A percentile compares a stretch with the other conserved stretches of the same genome.
phyloP scores from a whole-genome alignment of 2,797 vertebrate genomes.

The Premnoplex brunnescens region DNA sequence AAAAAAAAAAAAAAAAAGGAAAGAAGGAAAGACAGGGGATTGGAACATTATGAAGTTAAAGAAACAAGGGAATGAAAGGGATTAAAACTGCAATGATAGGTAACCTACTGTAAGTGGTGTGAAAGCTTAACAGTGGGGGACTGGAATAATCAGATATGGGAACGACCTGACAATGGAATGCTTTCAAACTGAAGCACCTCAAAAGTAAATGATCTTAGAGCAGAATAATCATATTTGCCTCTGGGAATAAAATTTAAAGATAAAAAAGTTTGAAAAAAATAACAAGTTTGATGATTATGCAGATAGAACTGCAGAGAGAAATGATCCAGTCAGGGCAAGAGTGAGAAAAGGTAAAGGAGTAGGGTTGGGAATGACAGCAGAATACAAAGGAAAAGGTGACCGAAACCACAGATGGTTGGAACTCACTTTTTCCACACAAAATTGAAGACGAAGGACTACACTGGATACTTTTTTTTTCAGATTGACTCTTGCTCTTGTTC shows the following conservation, averaged over 20 bases:
- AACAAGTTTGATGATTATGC: slow-evolving; percentile 71
- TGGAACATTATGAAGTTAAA: slow-evolving; percentile 68
- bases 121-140: slow-evolving; percentile 74
- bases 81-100: slow-evolving; percentile 65
- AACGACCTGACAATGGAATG: slow-evolving; percentile 63
- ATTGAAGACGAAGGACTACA: not conserved
- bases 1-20: not conserved
- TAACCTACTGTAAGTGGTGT: slow-evolving; percentile 70
- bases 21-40: slow-evolving; percentile 38
- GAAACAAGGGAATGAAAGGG: slow-evolving; percentile 72
- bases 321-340: slow-evolving; percentile 37
- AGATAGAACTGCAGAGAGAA: slow-evolving; percentile 61
- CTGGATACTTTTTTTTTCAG: not conserved
- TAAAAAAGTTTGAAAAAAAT: slow-evolving; percentile 58
- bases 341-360: slow-evolving; percentile 8
- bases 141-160: slow-evolving; percentile 71
- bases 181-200: slow-evolving; percentile 69
- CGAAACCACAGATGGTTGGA: slow-evolving; percentile 23
- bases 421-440: slow-evolving; percentile 2
- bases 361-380: slow-evolving; percentile 12
- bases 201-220: slow-evolving; percentile 71
- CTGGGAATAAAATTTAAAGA: slow-evolving; percentile 71
- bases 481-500: not conserved
- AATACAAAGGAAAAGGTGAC: slow-evolving; percentile 30
- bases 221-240: slow-evolving; percentile 71